Evolutionary conservation across 1,140 invertebrate genomes (phyloP).

Genomic region (Drosophila ogumai): DNA sequence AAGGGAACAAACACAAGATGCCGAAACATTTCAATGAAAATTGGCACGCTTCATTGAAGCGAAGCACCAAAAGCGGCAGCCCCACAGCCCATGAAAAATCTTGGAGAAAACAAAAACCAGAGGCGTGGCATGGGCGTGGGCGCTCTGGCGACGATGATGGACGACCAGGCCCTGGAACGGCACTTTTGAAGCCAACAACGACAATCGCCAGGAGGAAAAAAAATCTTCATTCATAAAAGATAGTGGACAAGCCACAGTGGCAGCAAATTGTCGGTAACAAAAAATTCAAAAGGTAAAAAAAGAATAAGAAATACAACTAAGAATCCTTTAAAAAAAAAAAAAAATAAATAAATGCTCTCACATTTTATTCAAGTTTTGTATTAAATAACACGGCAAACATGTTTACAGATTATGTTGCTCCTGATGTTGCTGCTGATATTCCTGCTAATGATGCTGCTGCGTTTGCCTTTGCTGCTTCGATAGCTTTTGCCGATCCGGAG

Average conservation of each 20-base stretch:
- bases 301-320: conserved; percentile 3
- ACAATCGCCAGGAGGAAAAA: conserved; percentile 9
- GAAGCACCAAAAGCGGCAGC: conserved; percentile 38
- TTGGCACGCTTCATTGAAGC: conserved; percentile 81
- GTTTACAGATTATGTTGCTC: not conserved
- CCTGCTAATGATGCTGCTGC: too few species aligned
- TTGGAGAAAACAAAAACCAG: not conserved
- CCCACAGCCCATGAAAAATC: conserved; percentile 13
- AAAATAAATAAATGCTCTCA: not conserved
- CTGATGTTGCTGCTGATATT: not conserved
- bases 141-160: conserved; percentile 57
- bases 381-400: not conserved
- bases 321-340: conserved; percentile 7
- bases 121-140: conserved; percentile 50
- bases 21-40: conserved; percentile 79
- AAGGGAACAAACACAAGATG: conserved; percentile 52
- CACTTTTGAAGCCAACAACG: conserved; percentile 57
- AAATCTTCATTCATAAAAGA: conserved; percentile 69
- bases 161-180: conserved; percentile 61
- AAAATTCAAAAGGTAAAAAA: conserved; percentile 13
- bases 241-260: conserved; percentile 64
- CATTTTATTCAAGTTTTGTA: not conserved
- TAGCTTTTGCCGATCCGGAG: too few species aligned
- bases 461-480: too few species aligned
- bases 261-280: conserved; percentile 66